phyloP scores from a whole-genome alignment of 2,113 vertebrate species.

The Ictalurus punctatus region DNA sequence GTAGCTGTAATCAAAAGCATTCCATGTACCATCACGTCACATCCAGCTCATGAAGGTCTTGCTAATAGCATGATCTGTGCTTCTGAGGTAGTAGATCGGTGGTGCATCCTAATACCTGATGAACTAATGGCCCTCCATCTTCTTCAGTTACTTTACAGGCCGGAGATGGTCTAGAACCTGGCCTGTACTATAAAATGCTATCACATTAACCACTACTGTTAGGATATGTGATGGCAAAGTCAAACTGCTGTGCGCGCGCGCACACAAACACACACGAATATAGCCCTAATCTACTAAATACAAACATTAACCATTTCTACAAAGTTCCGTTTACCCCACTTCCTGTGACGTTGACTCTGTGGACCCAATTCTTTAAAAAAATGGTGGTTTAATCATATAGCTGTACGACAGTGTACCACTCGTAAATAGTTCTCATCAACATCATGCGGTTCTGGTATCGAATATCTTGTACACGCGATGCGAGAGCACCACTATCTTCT shows the following conservation, averaged over 20 bases:
- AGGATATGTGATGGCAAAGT: background rate
- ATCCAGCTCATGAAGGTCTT: background rate
- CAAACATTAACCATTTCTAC: background rate
- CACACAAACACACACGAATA: background rate
- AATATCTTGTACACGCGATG: background rate
- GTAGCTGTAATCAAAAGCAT: background rate
- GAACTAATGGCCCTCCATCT: background rate
- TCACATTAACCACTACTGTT: background rate
- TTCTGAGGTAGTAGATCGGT: background rate
- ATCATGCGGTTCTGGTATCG: background rate
- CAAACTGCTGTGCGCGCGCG: background rate
- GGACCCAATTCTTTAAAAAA: background rate
- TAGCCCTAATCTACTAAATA: background rate
- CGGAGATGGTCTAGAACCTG: background rate
- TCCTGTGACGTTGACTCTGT: background rate
- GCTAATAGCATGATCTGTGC: background rate
- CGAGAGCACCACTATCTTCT: background rate
- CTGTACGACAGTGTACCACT: background rate
- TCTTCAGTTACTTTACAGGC: background rate
- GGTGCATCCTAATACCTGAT: background rate
- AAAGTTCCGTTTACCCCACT: background rate
- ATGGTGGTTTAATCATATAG: background rate
- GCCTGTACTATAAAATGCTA: background rate
- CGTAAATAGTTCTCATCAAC: background rate
- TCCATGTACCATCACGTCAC: background rate